Evolutionary conservation across 1,140 invertebrate species (phyloP).

Genomic region (Lordiphosa mommai): DNA sequence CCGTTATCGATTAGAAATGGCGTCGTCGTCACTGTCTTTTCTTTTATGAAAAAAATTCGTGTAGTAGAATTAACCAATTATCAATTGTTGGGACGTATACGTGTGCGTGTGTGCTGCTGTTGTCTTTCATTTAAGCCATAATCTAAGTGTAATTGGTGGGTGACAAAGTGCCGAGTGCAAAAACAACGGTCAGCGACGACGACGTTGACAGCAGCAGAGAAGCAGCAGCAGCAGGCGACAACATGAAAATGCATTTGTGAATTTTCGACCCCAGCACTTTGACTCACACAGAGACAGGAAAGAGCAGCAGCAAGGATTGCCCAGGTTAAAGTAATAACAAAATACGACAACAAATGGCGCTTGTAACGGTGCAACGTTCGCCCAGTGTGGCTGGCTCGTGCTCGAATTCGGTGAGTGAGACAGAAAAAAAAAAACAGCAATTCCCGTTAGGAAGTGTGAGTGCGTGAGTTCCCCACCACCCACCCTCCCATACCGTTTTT

Average conservation of each 20-base stretch:
- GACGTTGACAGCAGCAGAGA: conserved; percentile 34
- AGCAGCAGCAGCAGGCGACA: conserved; percentile 59
- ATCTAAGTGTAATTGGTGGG: conserved; percentile 33
- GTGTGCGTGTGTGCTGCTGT: conserved; percentile 13
- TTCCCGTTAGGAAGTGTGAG: conserved; percentile 25
- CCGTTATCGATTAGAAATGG: conserved; percentile 63
- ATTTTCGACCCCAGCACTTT: conserved; percentile 42
- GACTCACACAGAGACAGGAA: conserved; percentile 31
- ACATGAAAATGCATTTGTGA: conserved; percentile 71
- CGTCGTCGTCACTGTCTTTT: conserved; percentile 45
- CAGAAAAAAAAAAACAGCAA: conserved; percentile 12
- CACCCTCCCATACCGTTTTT: conserved; percentile 2
- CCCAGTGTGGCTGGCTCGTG: conserved; percentile 85
- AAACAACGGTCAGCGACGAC: conserved; percentile 39
- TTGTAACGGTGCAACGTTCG: conserved; percentile 86
- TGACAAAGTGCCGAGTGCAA: conserved; percentile 63
- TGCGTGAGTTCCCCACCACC: conserved; percentile 5
- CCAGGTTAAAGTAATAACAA: conserved; percentile 5
- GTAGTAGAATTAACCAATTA: conserved; percentile 43
- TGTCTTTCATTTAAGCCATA: conserved; percentile 20
- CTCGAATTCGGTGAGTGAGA: conserved; percentile 80
- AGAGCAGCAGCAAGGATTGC: conserved; percentile 37
- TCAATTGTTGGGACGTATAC: conserved; percentile 28
- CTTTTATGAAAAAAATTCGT: conserved; percentile 41
- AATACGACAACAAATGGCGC: conserved; percentile 81